These are phyloP conservation scores for Antrozous pallidus DNA, from an alignment of 2,797 vertebrate species.

Conservation along the genomic window DNA sequence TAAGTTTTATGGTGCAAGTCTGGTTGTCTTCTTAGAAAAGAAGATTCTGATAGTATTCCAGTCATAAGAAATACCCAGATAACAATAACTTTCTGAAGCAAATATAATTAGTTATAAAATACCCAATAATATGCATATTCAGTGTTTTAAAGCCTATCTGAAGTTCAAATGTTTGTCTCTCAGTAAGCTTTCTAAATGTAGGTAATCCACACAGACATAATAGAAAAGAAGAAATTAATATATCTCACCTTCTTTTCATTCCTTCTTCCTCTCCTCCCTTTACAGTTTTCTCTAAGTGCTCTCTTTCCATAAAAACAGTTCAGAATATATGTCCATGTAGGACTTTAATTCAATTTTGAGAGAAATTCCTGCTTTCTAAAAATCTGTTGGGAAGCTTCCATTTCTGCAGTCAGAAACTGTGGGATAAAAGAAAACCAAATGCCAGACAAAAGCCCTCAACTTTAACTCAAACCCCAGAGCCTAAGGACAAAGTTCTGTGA, in stretches of 20 bases:
- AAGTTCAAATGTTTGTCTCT: background rate
- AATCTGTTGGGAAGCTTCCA: background rate
- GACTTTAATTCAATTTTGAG: background rate
- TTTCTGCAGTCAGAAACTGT: conserved; percentile 16
- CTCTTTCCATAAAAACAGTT: background rate
- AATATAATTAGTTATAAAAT: background rate
- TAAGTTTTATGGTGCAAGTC: background rate
- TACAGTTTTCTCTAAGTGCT: background rate
- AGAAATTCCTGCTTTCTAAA: background rate
- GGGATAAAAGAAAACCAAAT: background rate
- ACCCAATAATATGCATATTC: background rate
- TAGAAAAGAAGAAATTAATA: background rate
- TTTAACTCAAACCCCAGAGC: conserved; percentile 16
- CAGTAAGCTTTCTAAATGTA: background rate
- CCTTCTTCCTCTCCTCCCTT: background rate
- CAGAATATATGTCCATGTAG: background rate
- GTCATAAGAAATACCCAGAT: background rate
- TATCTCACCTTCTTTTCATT: background rate
- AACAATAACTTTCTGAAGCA: background rate
- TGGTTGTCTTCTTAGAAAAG: background rate
- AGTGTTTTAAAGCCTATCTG: background rate
- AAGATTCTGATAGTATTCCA: background rate
- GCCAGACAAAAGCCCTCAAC: background rate
- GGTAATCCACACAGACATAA: background rate
- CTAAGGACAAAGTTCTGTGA: background rate